Evolutionary conservation across 1,140 invertebrate genomes (phyloP).

Genomic region (Scylla paramamosain): DNA sequence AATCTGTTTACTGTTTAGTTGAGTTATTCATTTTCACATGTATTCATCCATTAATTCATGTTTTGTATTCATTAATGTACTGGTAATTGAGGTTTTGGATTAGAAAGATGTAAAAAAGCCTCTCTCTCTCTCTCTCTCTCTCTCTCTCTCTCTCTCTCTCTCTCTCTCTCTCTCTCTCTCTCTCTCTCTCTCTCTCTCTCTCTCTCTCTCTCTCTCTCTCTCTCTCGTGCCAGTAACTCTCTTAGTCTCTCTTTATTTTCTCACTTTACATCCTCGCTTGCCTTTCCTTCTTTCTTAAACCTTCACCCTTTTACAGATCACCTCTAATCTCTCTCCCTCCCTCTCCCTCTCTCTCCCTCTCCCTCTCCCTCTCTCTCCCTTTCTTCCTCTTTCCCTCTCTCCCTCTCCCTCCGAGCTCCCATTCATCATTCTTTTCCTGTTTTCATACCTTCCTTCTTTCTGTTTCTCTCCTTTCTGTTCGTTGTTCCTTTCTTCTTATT

Average conservation of each 20-base stretch:
- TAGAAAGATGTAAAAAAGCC: neutral
- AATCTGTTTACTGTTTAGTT: neutral
- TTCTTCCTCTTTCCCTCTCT: too few relatives aligned
- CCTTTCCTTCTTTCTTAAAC: too few relatives aligned
- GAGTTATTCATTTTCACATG: neutral
- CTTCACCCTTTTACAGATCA: too few relatives aligned
- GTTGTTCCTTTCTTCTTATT: neutral
- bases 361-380: too few relatives aligned
- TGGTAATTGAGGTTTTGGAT: neutral
- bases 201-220: conserved; percentile 29
- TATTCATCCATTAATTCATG: neutral
- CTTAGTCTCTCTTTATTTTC: too few relatives aligned
- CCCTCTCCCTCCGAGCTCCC: too few relatives aligned
- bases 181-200: conserved; percentile 29
- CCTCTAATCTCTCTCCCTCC: too few relatives aligned
- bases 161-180: neutral
- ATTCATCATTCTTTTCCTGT: neutral
- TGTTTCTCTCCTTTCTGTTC: neutral
- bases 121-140: conserved; percentile 29
- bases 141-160: conserved; percentile 19
- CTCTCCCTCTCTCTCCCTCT: too few relatives aligned
- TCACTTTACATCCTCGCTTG: too few relatives aligned
- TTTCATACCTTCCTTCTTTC: neutral
- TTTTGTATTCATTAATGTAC: neutral
- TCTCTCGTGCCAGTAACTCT: neutral